phyloP scores from a whole-genome alignment of 2,888 invertebrate species.

The Xiphydria camelus region DNA sequence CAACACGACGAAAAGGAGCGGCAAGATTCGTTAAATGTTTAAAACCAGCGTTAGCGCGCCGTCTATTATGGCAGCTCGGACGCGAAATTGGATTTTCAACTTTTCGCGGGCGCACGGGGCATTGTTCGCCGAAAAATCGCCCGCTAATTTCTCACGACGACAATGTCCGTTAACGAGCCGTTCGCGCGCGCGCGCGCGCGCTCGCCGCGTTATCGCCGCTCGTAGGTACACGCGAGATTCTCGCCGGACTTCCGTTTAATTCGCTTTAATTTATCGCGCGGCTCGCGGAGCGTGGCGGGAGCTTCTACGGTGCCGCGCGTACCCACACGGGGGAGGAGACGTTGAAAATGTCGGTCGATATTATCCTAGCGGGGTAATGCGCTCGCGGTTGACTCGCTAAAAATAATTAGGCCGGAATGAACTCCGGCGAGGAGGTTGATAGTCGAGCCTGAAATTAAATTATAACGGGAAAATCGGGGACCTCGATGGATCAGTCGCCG shows the following conservation, averaged over 20 bases:
- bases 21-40: constrained; percentile 30
- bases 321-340: not conserved
- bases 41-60: not conserved
- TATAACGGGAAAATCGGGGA: too few relatives aligned
- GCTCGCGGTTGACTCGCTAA: too few relatives aligned
- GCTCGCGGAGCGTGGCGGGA: not conserved
- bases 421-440: too few relatives aligned
- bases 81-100: not conserved
- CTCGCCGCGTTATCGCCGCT: not conserved
- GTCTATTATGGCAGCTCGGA: too few relatives aligned
- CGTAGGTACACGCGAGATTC: not conserved
- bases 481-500: too few relatives aligned
- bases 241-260: too few relatives aligned
- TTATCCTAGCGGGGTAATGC: too few relatives aligned
- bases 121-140: constrained; percentile 16
- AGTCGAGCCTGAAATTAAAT: too few relatives aligned
- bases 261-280: not conserved
- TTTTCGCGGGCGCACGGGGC: not conserved
- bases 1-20: constrained; percentile 35
- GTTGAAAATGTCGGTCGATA: too few relatives aligned
- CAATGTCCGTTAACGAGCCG: constrained; percentile 32
- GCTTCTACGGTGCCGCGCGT: not conserved
- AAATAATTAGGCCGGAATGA: too few relatives aligned
- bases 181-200: not conserved
- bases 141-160: constrained; percentile 24